phyloP scores from a whole-genome alignment of 2,797 vertebrate genomes.

The Cossypha heuglini region DNA sequence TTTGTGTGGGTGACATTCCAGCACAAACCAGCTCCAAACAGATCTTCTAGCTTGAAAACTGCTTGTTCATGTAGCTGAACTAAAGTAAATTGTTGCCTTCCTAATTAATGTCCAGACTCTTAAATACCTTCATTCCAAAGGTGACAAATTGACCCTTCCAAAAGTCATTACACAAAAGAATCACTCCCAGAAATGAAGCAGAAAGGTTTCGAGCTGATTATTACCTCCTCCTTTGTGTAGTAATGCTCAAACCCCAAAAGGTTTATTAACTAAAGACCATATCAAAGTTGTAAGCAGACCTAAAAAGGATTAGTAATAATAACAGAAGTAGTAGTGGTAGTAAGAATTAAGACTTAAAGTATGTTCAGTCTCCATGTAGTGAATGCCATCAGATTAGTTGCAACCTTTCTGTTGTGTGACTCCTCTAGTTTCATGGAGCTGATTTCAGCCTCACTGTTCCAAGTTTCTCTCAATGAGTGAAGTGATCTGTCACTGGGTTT shows the following conservation, averaged over 20 bases:
- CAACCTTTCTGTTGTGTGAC: neutral
- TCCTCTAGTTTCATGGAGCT: neutral
- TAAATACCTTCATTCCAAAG: neutral
- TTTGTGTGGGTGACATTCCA: conserved; percentile 57
- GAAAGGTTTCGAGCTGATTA: neutral
- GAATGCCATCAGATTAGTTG: neutral
- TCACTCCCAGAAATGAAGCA: neutral
- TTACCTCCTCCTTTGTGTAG: neutral
- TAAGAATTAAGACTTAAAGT: neutral
- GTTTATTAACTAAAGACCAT: neutral
- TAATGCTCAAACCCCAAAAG: neutral
- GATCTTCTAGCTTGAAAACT: conserved; percentile 25
- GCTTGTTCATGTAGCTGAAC: conserved; percentile 1
- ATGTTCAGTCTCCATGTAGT: neutral
- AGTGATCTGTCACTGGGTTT: conserved; percentile 47
- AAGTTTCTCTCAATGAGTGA: conserved; percentile 46
- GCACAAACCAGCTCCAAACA: conserved; percentile 35
- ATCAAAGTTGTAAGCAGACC: neutral
- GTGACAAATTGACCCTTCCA: neutral
- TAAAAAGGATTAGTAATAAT: neutral
- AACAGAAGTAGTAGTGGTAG: neutral
- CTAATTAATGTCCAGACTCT: conserved; percentile 6
- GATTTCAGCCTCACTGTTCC: neutral
- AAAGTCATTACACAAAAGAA: neutral
- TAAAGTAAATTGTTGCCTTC: conserved; percentile 14